phyloP scores from a whole-genome alignment of 2,113 vertebrate genomes.

The Microcebus lehilahytsara region DNA sequence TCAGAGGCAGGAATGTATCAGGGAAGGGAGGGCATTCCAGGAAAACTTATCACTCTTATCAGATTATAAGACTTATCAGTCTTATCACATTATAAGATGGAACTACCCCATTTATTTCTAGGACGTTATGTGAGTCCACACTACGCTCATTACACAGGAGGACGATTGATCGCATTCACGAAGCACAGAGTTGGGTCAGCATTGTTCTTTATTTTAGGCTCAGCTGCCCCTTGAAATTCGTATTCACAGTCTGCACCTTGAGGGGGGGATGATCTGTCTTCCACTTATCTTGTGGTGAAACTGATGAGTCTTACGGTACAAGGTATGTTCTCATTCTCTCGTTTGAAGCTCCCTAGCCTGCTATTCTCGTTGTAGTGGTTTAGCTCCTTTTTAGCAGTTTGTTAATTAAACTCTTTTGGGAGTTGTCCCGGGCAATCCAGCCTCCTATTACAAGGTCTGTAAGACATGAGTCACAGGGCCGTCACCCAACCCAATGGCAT shows the following conservation, averaged over 20 bases:
- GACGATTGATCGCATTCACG: background rate
- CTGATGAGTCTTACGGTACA: background rate
- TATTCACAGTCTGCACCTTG: background rate
- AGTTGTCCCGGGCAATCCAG: background rate
- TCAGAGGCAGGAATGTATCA: slow-evolving; percentile 9
- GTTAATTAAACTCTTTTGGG: slow-evolving; percentile 22
- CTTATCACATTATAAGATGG: background rate
- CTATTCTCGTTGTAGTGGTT: background rate
- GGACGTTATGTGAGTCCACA: background rate
- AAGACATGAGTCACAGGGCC: slow-evolving; percentile 18
- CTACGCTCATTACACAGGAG: background rate
- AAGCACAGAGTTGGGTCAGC: background rate
- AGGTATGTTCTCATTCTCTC: background rate
- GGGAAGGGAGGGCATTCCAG: background rate
- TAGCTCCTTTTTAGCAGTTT: background rate
- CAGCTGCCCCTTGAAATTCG: background rate
- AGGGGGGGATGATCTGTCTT: background rate
- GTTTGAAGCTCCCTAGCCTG: background rate
- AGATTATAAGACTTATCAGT: background rate
- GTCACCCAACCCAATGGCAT: background rate
- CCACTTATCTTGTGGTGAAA: background rate
- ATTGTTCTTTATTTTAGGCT: background rate
- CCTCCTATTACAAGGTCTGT: background rate
- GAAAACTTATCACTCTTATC: background rate
- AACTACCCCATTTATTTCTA: background rate